Evolutionary conservation across 2,888 invertebrate species (phyloP).

Genomic region (Lacanobia wlatinum): DNA sequence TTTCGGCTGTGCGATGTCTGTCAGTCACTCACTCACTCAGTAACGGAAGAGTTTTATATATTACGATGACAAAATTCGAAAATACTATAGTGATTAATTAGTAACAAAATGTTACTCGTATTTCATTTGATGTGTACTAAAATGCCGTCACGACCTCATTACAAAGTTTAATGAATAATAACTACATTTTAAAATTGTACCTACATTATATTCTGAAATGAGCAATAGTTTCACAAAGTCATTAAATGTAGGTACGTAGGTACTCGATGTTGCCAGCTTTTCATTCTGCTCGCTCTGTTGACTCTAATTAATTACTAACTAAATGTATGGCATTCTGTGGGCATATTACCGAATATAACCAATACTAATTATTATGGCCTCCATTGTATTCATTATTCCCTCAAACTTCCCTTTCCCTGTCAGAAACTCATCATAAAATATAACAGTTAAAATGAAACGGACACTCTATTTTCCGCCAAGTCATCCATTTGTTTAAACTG

Average conservation of each 20-base stretch:
- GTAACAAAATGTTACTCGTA: slow-evolving; percentile 10
- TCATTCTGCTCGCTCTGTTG: slow-evolving; percentile 20
- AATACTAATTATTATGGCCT: slow-evolving; percentile 9
- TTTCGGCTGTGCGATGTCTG: too few species aligned
- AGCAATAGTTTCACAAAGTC: slow-evolving; percentile 26
- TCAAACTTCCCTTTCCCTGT: slow-evolving; percentile 26
- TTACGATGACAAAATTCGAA: slow-evolving; percentile 14
- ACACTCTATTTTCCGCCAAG: slow-evolving; percentile 33
- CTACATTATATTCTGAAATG: slow-evolving; percentile 11
- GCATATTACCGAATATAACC: background rate
- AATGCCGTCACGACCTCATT: slow-evolving; percentile 34
- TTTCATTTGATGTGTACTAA: slow-evolving; percentile 15
- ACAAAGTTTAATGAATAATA: slow-evolving; percentile 40
- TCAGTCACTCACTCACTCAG: too few species aligned
- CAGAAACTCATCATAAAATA: slow-evolving; percentile 28
- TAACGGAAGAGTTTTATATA: too few species aligned
- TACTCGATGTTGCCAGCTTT: slow-evolving; percentile 15
- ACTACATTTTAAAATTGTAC: slow-evolving; percentile 29
- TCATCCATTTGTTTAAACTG: slow-evolving; percentile 54
- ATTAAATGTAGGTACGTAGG: slow-evolving; percentile 26
- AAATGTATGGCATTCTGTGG: background rate
- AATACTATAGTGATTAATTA: slow-evolving; percentile 29
- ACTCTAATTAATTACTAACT: slow-evolving; percentile 27
- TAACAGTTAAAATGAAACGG: slow-evolving; percentile 45
- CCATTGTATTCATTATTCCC: slow-evolving; percentile 18